Conservation (phyloP, 2,888 invertebrate species). For the Drosophila eohydei region DNA sequence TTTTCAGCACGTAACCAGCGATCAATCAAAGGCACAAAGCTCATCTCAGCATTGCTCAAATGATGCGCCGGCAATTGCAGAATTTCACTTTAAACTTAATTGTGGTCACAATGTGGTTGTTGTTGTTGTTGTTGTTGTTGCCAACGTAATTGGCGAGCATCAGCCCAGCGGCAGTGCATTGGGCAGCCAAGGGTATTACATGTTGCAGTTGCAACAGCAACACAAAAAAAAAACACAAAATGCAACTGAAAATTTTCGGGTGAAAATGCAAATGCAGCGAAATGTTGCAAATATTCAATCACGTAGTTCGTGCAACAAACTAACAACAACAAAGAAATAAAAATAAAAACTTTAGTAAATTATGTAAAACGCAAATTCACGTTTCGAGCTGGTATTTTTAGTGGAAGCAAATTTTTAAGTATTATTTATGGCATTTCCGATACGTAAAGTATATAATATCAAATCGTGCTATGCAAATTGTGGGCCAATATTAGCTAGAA, state of each 20-base stretch:
- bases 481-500: conserved; percentile 46
- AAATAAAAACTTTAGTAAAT: conserved; percentile 74
- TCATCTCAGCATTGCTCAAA: conserved; percentile 58
- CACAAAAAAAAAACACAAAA: conserved; percentile 28
- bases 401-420: conserved; percentile 35
- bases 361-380: conserved; percentile 65
- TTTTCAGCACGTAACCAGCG: conserved; percentile 74
- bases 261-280: conserved; percentile 55
- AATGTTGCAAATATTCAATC: conserved; percentile 80
- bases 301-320: conserved; percentile 76
- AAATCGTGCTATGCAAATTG: conserved; percentile 61
- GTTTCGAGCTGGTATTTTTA: conserved; percentile 35
- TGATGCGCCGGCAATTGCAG: conserved; percentile 76
- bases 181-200: conserved; percentile 73
- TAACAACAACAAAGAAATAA: conserved; percentile 7
- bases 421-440: conserved; percentile 46
- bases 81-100: conserved; percentile 75
- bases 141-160: conserved; percentile 70
- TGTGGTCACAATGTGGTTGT: conserved; percentile 55
- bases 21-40: conserved; percentile 73
- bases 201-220: conserved; percentile 48
- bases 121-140: conserved; percentile 36
- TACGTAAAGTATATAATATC: conserved; percentile 24
- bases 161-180: conserved; percentile 54
- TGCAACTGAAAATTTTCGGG: conserved; percentile 53